A percentile compares a stretch with the other conserved stretches of the same genome.
Evolutionary conservation across 2,113 vertebrate genomes (phyloP).

Genomic region (Lepus americanus): DNA sequence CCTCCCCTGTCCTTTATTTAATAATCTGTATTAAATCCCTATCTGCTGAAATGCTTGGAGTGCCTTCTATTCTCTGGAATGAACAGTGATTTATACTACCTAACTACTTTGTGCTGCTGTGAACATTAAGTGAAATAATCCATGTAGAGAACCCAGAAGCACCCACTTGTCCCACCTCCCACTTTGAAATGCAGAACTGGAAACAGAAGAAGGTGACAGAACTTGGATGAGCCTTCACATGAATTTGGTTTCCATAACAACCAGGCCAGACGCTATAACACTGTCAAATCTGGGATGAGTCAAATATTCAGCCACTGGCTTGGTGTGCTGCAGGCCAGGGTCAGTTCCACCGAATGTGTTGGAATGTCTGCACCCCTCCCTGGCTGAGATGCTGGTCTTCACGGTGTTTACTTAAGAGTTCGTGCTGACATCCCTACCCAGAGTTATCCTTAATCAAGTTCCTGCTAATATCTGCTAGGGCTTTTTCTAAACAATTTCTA

Average conservation of each 20-base stretch:
- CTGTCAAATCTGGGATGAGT: not conserved
- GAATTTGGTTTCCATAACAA: constrained; percentile 9
- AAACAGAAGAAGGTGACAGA: not conserved
- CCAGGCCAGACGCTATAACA: not conserved
- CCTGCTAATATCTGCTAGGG: constrained; percentile 67
- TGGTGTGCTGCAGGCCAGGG: not conserved
- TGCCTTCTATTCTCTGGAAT: not conserved
- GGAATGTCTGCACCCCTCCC: not conserved
- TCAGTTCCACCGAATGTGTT: not conserved
- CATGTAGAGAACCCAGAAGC: not conserved
- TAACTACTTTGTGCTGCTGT: not conserved
- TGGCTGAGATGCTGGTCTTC: not conserved
- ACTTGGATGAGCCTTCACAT: not conserved
- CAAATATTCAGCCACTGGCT: not conserved
- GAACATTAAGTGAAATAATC: not conserved
- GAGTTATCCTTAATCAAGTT: constrained; percentile 58
- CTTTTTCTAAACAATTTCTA: constrained; percentile 60
- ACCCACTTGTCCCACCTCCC: not conserved
- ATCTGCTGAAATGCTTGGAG: not conserved
- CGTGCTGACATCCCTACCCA: constrained; percentile 42
- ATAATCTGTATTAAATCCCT: not conserved
- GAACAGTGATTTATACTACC: not conserved
- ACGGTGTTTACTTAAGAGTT: constrained; percentile 33
- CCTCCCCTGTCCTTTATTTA: not conserved
- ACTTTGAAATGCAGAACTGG: constrained; percentile 13